These are phyloP conservation scores for Tigriopus japonicus DNA, from an alignment of 1,140 invertebrate species.

Conservation along the genomic window DNA sequence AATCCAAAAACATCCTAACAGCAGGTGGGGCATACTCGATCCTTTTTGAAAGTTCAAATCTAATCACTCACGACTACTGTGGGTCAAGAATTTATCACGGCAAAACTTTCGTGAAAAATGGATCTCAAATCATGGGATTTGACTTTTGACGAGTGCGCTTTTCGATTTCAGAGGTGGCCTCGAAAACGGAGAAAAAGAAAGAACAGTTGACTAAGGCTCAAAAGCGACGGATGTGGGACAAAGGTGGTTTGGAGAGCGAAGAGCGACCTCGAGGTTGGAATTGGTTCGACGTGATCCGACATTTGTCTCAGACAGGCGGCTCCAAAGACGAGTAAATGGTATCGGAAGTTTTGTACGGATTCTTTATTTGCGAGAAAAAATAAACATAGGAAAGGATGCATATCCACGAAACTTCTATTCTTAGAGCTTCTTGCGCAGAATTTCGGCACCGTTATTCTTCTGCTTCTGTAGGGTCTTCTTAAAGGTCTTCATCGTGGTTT, in stretches of 20 bases:
- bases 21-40: no score
- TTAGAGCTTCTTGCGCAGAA: background rate
- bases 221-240: conserved; percentile 68
- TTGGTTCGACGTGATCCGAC: conserved; percentile 87
- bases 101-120: no score
- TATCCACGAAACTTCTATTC: background rate
- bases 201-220: conserved; percentile 63
- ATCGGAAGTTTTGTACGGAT: no score
- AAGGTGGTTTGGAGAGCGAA: conserved; percentile 30
- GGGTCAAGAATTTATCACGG: no score
- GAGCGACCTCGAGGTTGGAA: conserved; percentile 71
- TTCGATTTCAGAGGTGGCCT: conserved; percentile 3
- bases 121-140: no score
- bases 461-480: background rate
- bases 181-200: conserved; percentile 47
- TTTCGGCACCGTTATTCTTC: background rate
- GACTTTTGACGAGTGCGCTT: conserved; percentile 21
- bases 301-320: conserved; percentile 63
- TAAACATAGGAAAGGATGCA: background rate
- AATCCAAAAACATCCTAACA: no score
- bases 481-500: background rate
- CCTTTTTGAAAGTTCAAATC: no score
- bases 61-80: no score
- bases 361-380: background rate
- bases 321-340: background rate